Percentiles rank a stretch among this genome's conserved stretches.
Conservation (phyloP, 2,797 vertebrate species). For the Tadarida brasiliensis region DNA sequence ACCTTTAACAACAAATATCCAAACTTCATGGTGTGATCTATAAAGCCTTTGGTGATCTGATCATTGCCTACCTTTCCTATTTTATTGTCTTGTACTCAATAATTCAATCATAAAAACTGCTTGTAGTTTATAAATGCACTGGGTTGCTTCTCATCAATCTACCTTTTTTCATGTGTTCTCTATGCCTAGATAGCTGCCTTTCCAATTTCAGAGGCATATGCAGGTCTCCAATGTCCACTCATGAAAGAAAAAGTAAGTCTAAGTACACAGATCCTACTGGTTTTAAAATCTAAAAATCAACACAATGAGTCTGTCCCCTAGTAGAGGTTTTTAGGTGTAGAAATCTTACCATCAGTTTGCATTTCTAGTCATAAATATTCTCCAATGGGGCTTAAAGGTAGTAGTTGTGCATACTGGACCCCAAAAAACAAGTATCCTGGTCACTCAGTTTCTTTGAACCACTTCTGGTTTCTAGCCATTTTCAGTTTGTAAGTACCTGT, state of each 20-base stretch:
- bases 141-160: not conserved
- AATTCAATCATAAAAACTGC: not conserved
- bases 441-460: not conserved
- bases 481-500: constrained; percentile 48
- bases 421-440: not conserved
- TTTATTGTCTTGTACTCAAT: not conserved
- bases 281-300: constrained; percentile 62
- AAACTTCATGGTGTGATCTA: not conserved
- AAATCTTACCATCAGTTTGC: not conserved
- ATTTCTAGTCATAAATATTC: not conserved
- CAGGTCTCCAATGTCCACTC: not conserved
- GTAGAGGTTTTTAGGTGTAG: not conserved
- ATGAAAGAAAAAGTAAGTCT: constrained; percentile 26
- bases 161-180: not conserved
- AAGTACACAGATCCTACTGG: not conserved
- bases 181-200: not conserved
- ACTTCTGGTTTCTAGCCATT: constrained; percentile 21
- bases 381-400: not conserved
- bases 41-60: not conserved
- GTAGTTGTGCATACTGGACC: not conserved
- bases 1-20: not conserved
- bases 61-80: not conserved
- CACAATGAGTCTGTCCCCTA: not conserved
- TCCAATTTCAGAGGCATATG: not conserved
- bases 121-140: not conserved